Percentiles rank a stretch among this genome's conserved stretches.
These are phyloP conservation scores for Trichonephila clavata DNA, from an alignment of 1,140 invertebrate species.

Conservation along the genomic window DNA sequence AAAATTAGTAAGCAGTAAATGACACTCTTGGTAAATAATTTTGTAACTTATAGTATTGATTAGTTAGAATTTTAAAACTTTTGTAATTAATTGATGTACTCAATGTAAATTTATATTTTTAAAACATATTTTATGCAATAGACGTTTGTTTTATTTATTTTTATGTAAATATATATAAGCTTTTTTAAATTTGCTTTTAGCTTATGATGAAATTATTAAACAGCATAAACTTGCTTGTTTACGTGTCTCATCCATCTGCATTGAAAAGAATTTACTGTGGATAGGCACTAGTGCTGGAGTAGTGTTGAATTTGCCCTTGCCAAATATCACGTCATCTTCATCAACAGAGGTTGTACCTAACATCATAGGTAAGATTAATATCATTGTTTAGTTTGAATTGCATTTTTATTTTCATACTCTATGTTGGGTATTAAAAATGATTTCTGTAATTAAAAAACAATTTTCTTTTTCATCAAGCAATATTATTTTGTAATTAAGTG, in stretches of 20 bases:
- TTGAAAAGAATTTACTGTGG: constrained; percentile 94
- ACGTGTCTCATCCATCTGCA: constrained; percentile 93
- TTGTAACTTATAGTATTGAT: not conserved
- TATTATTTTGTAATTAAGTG: too few species aligned
- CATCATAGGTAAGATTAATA: constrained; percentile 7
- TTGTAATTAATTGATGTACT: not conserved
- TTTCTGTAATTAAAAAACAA: too few species aligned
- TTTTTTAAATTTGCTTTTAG: constrained; percentile 23
- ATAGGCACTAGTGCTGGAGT: constrained; percentile 98
- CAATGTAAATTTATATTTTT: not conserved
- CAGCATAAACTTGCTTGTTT: constrained; percentile 98
- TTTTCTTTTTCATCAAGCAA: too few species aligned
- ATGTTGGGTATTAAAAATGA: not conserved
- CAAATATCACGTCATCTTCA: constrained; percentile 83
- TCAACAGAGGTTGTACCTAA: not conserved
- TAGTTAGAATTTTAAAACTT: not conserved
- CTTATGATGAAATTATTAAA: constrained; percentile 95
- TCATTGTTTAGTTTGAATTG: not conserved
- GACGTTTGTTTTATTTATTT: not conserved
- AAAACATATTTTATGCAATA: not conserved
- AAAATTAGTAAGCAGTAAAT: too few species aligned
- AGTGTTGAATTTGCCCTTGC: constrained; percentile 91
- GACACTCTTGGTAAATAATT: too few species aligned
- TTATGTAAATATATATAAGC: not conserved
- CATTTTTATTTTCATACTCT: not conserved